Evolutionary conservation across 2,113 vertebrate species (phyloP), one percentile per base, ranked within the genome.

Genomic region (Lynx canadensis): DNA sequence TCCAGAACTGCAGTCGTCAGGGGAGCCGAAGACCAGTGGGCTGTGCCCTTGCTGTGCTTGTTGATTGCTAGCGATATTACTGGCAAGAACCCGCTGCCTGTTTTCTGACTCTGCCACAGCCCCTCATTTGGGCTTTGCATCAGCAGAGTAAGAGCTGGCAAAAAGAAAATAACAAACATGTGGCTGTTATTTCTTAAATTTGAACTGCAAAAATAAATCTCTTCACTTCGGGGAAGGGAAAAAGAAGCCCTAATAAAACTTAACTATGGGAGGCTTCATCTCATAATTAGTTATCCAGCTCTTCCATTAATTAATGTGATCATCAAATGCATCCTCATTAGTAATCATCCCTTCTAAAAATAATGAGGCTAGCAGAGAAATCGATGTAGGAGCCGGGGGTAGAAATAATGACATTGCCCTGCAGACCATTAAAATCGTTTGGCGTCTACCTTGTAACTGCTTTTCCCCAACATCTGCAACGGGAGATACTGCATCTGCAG

Each of bases 241-340:
- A 19, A 73, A 95, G 68, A 91, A 96, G 41, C 48, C 55, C 84
- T 94, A 57, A 96, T 97, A 90, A 86, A 96, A 85, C 83, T 63
- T 94, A 95, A 94, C 79, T 94, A 52, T 71, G 33, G 88, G 66
- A 95, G 71, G 73, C 78, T 93, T 95, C 81, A 48, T 90, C 95
- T 69, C 90, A 45, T 94, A 94, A 73, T 94, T 89, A 71, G 68
- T 86, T 89, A 66, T 80, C 23, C 83, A 88, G 45, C 83, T 92
- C 69, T 68, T 55, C 87, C 63, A 41, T 95, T 96, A 96, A 97
- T 96, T 97, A 96, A 96, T 88, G 91, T 94, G 86, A 94, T 97
- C 94, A 93, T 96, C 96, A 97, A 41, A 93, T 96, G 78, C 91
- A 89, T 95, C 90, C 94, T 98, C 88, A 83, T 97, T 97, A 91